A percentile compares a stretch with the other conserved stretches of the same genome.
These are phyloP conservation scores for Parazoanthus atlanticus DNA, from an alignment of 92 coral and sea anemone species.

Conservation along the genomic window DNA sequence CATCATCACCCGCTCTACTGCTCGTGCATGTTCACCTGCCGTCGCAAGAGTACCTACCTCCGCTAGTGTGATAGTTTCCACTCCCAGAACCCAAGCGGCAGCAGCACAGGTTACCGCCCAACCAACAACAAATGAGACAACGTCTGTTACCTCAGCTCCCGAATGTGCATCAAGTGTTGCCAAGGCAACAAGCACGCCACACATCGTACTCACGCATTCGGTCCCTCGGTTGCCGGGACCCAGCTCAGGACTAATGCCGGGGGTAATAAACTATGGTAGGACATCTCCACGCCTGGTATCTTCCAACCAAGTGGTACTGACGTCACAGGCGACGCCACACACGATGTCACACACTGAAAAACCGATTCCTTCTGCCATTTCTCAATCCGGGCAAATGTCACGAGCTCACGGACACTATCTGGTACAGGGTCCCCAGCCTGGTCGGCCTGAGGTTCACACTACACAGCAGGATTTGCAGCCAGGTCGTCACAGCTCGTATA, in stretches of 20 bases:
- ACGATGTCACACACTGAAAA: background rate
- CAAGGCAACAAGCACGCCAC: constrained; percentile 37
- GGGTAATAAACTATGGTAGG: constrained; percentile 39
- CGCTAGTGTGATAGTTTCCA: constrained; percentile 33
- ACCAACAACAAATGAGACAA: background rate
- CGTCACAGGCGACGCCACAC: background rate
- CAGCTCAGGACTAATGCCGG: constrained; percentile 24
- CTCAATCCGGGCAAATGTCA: background rate
- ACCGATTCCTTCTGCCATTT: background rate
- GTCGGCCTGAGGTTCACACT: background rate
- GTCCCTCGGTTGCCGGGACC: constrained; percentile 45
- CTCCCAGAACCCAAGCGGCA: constrained; percentile 34
- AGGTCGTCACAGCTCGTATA: background rate
- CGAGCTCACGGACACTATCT: constrained; percentile 4
- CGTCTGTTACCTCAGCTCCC: constrained; percentile 3
- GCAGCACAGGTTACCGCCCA: constrained; percentile 20
- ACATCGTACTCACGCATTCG: constrained; percentile 45
- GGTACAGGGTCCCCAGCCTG: background rate
- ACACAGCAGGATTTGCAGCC: background rate
- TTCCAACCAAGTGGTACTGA: background rate
- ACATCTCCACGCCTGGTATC: constrained; percentile 43
- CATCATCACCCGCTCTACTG: constrained; percentile 37
- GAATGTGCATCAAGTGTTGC: constrained; percentile 38
- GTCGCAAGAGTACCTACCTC: constrained; percentile 5
- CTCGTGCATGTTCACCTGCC: constrained; percentile 40